These are phyloP conservation scores for Aphyosemion australe DNA, from an alignment of 2,113 vertebrate species.

Conservation along the genomic window DNA sequence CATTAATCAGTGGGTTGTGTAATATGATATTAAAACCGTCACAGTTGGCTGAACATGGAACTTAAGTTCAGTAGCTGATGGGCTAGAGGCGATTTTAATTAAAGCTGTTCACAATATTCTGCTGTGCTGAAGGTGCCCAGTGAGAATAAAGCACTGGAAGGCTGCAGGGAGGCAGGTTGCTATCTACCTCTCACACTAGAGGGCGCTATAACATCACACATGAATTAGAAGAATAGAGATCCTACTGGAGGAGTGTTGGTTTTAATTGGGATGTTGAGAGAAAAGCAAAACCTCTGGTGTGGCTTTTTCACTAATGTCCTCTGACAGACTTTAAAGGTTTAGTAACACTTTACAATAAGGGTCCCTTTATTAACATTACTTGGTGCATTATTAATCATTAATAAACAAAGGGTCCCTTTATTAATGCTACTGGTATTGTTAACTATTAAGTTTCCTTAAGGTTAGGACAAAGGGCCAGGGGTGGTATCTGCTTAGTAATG, in stretches of 20 bases:
- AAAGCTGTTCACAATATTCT: conserved; percentile 41
- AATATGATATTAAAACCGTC: conserved; percentile 52
- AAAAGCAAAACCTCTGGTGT: background rate
- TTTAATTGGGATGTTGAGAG: background rate
- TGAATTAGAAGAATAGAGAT: background rate
- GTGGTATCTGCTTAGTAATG: no score
- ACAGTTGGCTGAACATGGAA: conserved; percentile 43
- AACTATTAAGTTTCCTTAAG: no score
- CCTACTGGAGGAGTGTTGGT: background rate
- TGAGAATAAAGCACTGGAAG: background rate
- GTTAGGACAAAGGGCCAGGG: no score
- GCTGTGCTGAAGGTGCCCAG: background rate
- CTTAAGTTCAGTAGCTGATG: conserved; percentile 27
- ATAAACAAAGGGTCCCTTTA: no score
- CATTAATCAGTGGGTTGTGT: conserved; percentile 36
- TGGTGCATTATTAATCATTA: no score
- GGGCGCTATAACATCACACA: conserved; percentile 34
- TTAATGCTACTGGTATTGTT: no score
- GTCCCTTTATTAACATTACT: no score
- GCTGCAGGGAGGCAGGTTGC: background rate
- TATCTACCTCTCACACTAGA: conserved; percentile 45
- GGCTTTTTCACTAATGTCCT: background rate
- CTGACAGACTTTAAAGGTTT: background rate
- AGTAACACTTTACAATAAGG: no score
- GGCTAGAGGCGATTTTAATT: conserved; percentile 39